Conservation (phyloP, 2,888 invertebrate species). For the Zygaena filipendulae region DNA sequence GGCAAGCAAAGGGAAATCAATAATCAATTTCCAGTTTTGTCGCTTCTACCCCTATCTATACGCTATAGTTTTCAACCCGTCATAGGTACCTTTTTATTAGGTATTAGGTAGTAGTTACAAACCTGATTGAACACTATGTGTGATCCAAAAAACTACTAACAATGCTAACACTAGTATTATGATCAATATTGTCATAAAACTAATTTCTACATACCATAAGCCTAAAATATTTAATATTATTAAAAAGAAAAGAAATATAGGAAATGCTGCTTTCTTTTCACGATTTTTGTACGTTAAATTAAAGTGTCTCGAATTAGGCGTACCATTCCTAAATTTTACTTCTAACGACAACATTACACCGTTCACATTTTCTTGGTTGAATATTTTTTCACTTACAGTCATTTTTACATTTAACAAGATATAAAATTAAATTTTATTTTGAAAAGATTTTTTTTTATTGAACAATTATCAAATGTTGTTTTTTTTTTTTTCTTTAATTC, state of each 20-base stretch:
- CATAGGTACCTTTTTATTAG: too few species aligned
- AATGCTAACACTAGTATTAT: conserved; percentile 41
- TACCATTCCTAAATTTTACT: conserved; percentile 29
- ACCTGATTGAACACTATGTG: conserved; percentile 59
- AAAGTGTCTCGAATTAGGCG: conserved; percentile 41
- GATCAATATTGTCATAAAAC: conserved; percentile 34
- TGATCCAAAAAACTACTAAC: conserved; percentile 49
- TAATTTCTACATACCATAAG: conserved; percentile 36
- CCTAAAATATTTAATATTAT: conserved; percentile 42
- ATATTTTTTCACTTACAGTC: conserved; percentile 16
- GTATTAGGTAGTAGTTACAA: too few species aligned
- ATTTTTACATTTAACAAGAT: too few species aligned
- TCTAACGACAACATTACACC: conserved; percentile 39
- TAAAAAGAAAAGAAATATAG: conserved; percentile 32
- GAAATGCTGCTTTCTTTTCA: conserved; percentile 31
- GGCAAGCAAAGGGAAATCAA: too few species aligned
- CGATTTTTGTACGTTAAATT: conserved; percentile 43
- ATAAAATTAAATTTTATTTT: too few species aligned
- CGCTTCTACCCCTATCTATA: too few species aligned
- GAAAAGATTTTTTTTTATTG: too few species aligned
- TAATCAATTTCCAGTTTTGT: too few species aligned
- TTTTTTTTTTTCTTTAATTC: too few species aligned
- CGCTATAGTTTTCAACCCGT: too few species aligned
- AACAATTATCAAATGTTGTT: too few species aligned
- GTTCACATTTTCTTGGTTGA: conserved; percentile 47